Evolutionary conservation across 2,888 invertebrate species (phyloP).

Genomic region (Macrosiphum euphorbiae): DNA sequence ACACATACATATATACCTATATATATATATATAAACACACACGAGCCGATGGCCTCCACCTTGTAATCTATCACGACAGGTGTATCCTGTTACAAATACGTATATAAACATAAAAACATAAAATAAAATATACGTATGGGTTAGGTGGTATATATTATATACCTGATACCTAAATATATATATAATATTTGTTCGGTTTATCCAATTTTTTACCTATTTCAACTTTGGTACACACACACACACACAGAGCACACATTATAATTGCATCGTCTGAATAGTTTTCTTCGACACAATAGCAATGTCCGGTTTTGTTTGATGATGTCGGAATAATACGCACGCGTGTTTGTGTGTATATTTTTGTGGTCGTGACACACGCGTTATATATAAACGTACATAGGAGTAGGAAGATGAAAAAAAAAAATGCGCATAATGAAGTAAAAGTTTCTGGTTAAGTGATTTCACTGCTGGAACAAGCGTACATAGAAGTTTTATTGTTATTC

Average conservation of each 20-base stretch:
- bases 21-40: background rate
- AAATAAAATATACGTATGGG: slow-evolving; percentile 23
- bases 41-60: slow-evolving; percentile 25
- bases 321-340: slow-evolving; percentile 7
- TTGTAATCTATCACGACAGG: slow-evolving; percentile 40
- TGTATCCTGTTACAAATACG: slow-evolving; percentile 56
- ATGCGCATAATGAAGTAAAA: slow-evolving; percentile 64
- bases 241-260: background rate
- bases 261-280: slow-evolving; percentile 43
- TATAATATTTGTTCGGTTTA: background rate
- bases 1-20: background rate
- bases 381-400: background rate
- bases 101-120: slow-evolving; percentile 15
- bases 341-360: slow-evolving; percentile 24
- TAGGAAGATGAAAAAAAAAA: slow-evolving; percentile 52
- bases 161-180: no score
- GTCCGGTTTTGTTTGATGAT: slow-evolving; percentile 42
- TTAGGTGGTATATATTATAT: background rate
- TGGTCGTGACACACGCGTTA: slow-evolving; percentile 48
- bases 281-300: slow-evolving; percentile 56
- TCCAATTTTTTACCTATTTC: slow-evolving; percentile 12
- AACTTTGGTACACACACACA: background rate
- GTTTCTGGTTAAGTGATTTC: slow-evolving; percentile 65
- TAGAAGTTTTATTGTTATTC: slow-evolving; percentile 58
- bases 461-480: slow-evolving; percentile 55